Conservation (phyloP, 2,797 vertebrate species). For the Tauraco hartlaubi region DNA sequence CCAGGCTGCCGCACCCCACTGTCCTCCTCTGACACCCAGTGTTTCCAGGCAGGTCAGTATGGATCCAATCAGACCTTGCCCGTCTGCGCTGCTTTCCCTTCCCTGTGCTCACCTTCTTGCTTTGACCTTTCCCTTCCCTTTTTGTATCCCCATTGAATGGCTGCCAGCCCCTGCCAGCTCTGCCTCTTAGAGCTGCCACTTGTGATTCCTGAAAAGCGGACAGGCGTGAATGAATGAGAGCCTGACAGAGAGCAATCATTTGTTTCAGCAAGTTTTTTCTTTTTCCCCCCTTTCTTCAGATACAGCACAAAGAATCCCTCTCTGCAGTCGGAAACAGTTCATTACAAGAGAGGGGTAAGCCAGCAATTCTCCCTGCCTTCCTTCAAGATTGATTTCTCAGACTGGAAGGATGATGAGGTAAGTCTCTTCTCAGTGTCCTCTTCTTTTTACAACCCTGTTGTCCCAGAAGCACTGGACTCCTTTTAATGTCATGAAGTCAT, state of each 20-base stretch:
- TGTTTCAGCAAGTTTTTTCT: not conserved
- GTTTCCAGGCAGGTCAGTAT: slow-evolving; percentile 18
- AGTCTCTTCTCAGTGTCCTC: slow-evolving; percentile 21
- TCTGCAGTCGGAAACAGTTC: slow-evolving; percentile 93
- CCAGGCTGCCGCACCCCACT: not conserved
- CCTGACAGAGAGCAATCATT: not conserved
- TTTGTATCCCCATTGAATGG: slow-evolving; percentile 7
- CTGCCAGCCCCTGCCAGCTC: slow-evolving; percentile 53
- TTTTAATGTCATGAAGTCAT: not conserved
- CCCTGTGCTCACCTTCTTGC: slow-evolving; percentile 47
- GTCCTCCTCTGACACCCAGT: not conserved
- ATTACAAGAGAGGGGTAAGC: slow-evolving; percentile 96
- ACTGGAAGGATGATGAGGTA: slow-evolving; percentile 99
- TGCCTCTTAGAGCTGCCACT: slow-evolving; percentile 50
- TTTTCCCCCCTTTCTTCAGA: slow-evolving; percentile 74
- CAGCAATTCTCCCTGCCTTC: slow-evolving; percentile 97
- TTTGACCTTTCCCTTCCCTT: slow-evolving; percentile 21
- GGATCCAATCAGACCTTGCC: slow-evolving; percentile 16
- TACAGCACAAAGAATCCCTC: slow-evolving; percentile 92
- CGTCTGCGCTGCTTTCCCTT: slow-evolving; percentile 46
- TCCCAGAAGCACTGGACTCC: not conserved
- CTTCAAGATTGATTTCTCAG: slow-evolving; percentile 96
- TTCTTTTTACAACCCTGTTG: not conserved
- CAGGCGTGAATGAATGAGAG: not conserved
- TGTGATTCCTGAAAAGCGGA: not conserved